Evolutionary conservation across 64 coral and sea anemone genomes (phyloP).

Genomic region (Stylophora pistillata): DNA sequence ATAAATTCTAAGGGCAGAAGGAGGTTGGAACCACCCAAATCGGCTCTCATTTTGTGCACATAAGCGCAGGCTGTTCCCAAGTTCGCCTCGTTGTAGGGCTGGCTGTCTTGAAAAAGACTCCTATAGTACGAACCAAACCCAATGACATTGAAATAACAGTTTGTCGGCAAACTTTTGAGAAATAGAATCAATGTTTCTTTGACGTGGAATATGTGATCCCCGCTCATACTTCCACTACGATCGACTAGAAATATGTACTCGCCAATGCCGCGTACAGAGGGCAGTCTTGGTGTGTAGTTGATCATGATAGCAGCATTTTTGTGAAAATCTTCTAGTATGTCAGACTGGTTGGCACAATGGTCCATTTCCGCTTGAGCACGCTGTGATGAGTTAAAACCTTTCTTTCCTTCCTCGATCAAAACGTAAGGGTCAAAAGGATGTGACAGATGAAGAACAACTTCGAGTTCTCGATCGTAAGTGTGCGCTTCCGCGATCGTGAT

Average conservation of each 20-base stretch:
- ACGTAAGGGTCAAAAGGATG: slow-evolving; percentile 89
- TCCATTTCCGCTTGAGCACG: background rate
- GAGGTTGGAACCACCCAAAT: slow-evolving; percentile 80
- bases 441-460: slow-evolving; percentile 79
- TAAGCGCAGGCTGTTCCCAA: slow-evolving; percentile 69
- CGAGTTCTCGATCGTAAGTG: slow-evolving; percentile 79
- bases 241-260: slow-evolving; percentile 96
- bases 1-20: slow-evolving; percentile 86
- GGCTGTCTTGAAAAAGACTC: slow-evolving; percentile 86
- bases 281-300: slow-evolving; percentile 69
- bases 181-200: slow-evolving; percentile 88
- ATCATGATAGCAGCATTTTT: slow-evolving; percentile 80
- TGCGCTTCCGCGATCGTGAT: slow-evolving; percentile 90
- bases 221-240: slow-evolving; percentile 98
- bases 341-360: background rate
- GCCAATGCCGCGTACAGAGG: slow-evolving; percentile 27
- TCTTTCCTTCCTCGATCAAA: slow-evolving; percentile 90
- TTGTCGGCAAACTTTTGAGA: slow-evolving; percentile 88
- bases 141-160: slow-evolving; percentile 86
- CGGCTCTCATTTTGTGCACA: slow-evolving; percentile 92
- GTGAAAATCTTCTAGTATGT: slow-evolving; percentile 72
- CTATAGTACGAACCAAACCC: slow-evolving; percentile 93
- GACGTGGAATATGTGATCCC: slow-evolving; percentile 86
- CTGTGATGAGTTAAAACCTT: background rate
- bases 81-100: slow-evolving; percentile 68